A percentile compares a stretch with the other conserved stretches of the same genome.
Conservation (phyloP, 1,140 invertebrate genomes). For the Lasaia peninsularis region DNA sequence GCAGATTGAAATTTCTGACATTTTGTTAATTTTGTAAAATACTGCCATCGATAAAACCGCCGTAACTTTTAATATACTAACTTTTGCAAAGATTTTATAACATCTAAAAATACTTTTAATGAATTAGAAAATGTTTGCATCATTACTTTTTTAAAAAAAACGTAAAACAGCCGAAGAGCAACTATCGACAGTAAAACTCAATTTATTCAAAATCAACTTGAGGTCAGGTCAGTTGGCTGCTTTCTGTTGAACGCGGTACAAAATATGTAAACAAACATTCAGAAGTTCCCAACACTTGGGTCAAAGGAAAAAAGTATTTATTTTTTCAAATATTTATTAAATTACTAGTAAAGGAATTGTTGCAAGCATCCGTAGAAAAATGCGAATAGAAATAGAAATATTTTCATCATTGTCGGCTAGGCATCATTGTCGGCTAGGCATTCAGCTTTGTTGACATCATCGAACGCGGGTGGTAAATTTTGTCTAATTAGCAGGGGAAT, state of each 20-base stretch:
- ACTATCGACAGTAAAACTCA: slow-evolving; percentile 5
- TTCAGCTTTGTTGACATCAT: too few species aligned
- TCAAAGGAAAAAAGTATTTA: too few species aligned
- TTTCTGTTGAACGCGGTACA: slow-evolving; percentile 2
- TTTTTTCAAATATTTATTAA: too few species aligned
- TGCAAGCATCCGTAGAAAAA: too few species aligned
- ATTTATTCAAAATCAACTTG: neutral
- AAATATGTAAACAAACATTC: too few species aligned
- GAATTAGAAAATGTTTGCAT: neutral
- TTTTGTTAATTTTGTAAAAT: neutral
- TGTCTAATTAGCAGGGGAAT: too few species aligned
- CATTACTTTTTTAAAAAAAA: neutral
- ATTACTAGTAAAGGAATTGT: too few species aligned
- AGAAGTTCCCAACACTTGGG: too few species aligned
- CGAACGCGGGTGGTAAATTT: too few species aligned
- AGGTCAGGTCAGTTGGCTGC: slow-evolving; percentile 3
- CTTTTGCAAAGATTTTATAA: neutral
- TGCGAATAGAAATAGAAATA: too few species aligned
- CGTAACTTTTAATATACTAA: neutral
- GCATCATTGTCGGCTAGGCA: too few species aligned
- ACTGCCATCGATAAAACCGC: neutral
- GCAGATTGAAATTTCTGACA: neutral
- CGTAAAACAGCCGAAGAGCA: neutral
- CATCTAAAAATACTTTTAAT: neutral
- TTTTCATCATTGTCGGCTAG: too few species aligned